Conservation (phyloP, 2,888 invertebrate genomes). For the Graphium colonna region DNA sequence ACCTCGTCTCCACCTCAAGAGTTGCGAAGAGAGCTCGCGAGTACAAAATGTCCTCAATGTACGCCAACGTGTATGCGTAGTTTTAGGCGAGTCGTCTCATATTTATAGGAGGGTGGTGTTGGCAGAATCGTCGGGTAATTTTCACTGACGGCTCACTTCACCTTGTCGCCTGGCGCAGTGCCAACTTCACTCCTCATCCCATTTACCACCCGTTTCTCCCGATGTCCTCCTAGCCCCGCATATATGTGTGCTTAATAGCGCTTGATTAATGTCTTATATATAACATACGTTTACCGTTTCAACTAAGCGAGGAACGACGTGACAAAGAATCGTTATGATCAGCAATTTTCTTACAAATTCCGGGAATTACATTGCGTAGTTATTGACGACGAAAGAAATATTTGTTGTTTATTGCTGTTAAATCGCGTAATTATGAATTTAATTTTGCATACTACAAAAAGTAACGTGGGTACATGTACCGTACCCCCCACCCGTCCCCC, state of each 20-base stretch:
- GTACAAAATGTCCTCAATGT: slow-evolving; percentile 3
- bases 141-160: slow-evolving; percentile 74
- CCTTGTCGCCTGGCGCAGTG: slow-evolving; percentile 65
- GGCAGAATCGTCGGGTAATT: slow-evolving; percentile 43
- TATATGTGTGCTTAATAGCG: slow-evolving; percentile 39
- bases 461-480: neutral
- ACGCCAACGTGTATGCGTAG: slow-evolving; percentile 15
- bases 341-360: neutral
- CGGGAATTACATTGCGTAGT: neutral
- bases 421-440: neutral
- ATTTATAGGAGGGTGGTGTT: slow-evolving; percentile 25
- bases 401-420: neutral
- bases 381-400: neutral
- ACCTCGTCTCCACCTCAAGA: neutral
- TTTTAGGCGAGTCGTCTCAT: slow-evolving; percentile 15
- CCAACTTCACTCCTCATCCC: slow-evolving; percentile 43
- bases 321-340: too few relatives aligned
- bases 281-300: neutral
- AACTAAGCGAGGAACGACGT: neutral
- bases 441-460: neutral
- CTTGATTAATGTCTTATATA: slow-evolving; percentile 25
- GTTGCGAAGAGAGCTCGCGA: slow-evolving; percentile 4
- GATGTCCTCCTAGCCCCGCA: slow-evolving; percentile 21
- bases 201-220: slow-evolving; percentile 20
- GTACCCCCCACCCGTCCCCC: neutral